A percentile compares a stretch with the other conserved stretches of the same genome.
Conservation (phyloP, 2,888 invertebrate genomes). For the Bombylius major region DNA sequence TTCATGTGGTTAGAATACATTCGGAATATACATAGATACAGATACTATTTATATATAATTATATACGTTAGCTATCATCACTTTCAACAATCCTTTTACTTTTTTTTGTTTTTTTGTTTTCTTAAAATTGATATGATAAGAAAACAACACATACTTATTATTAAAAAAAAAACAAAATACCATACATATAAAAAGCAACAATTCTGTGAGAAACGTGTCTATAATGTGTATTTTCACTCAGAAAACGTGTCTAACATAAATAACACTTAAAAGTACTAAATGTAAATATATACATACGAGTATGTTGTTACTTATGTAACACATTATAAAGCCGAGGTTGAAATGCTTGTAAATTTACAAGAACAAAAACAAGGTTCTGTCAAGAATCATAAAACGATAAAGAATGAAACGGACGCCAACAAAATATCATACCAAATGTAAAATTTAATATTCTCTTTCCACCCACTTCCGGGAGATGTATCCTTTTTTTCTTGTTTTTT, state of each 20-base stretch:
- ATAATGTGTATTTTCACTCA: slow-evolving; percentile 13
- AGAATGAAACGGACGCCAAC: too few relatives aligned
- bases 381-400: too few relatives aligned
- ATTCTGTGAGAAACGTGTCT: slow-evolving; percentile 16
- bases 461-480: not conserved
- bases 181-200: not conserved
- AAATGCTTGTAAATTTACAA: not conserved
- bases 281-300: slow-evolving; percentile 2
- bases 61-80: too few relatives aligned
- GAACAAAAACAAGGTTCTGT: not conserved
- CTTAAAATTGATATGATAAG: slow-evolving; percentile 1
- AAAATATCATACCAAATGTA: too few relatives aligned
- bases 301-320: not conserved
- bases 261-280: slow-evolving; percentile 16
- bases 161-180: slow-evolving; percentile 1
- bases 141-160: not conserved
- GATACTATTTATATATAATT: too few relatives aligned
- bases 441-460: not conserved
- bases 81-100: not conserved
- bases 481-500: not conserved
- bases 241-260: slow-evolving; percentile 18
- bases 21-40: too few relatives aligned
- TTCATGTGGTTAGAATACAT: too few relatives aligned
- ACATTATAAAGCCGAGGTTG: slow-evolving; percentile 11
- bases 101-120: not conserved